Conservation (phyloP, 92 coral and sea anemone species). For the Porites divaricata region DNA sequence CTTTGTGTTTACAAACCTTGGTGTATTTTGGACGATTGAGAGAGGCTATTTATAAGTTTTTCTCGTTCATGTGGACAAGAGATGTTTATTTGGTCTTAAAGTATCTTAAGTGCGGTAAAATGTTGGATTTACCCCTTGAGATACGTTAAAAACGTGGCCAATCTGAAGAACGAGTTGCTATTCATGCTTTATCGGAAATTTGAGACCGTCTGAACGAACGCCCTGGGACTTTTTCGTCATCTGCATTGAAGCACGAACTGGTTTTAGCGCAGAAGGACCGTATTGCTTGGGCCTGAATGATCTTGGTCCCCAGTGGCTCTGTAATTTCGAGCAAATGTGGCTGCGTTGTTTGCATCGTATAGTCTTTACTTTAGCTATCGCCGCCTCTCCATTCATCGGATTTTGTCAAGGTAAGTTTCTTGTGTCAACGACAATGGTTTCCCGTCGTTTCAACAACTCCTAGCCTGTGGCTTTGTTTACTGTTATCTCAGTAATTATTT, state of each 20-base stretch:
- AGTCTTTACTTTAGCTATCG: conserved; percentile 14
- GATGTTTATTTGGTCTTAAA: no score
- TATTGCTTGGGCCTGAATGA: neutral
- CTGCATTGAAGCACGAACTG: conserved; percentile 1
- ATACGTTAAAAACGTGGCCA: neutral
- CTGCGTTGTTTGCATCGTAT: neutral
- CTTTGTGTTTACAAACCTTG: neutral
- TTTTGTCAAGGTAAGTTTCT: conserved; percentile 32
- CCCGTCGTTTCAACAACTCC: neutral
- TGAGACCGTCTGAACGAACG: conserved; percentile 14
- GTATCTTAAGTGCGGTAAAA: neutral
- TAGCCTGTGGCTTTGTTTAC: conserved; percentile 23
- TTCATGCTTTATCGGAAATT: conserved; percentile 2
- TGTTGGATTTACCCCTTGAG: neutral
- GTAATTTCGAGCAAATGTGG: neutral
- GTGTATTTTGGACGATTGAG: neutral
- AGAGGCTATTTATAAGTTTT: neutral
- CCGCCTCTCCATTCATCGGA: conserved; percentile 20
- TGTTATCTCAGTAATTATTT: conserved; percentile 1
- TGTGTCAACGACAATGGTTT: conserved; percentile 3
- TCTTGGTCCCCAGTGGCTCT: neutral
- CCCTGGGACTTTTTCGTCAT: neutral
- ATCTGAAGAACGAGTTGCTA: neutral
- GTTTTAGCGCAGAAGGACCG: neutral
- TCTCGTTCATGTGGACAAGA: no score